Percentiles rank a stretch among this genome's conserved stretches.
Conservation (phyloP, 2,797 vertebrate species). For the Sitta carolinensis region DNA sequence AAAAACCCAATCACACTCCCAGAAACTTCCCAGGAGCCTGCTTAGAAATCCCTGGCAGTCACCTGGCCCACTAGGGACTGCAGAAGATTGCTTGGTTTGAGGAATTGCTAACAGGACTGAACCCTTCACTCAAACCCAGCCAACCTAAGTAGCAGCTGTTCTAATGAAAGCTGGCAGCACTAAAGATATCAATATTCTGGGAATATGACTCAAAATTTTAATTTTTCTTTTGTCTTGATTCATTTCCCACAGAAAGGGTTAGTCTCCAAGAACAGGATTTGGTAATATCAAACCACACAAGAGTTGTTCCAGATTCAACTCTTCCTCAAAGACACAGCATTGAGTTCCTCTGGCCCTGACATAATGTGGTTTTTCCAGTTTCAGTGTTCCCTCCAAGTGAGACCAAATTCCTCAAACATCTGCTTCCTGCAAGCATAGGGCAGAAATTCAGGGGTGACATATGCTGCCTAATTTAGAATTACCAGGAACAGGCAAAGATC, state of each 20-base stretch:
- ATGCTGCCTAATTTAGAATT: neutral
- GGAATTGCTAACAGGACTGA: neutral
- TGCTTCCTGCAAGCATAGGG: neutral
- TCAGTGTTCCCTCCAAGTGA: neutral
- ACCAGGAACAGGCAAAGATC: neutral
- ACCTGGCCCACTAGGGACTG: too few relatives aligned
- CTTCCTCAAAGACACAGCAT: neutral
- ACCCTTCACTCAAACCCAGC: neutral
- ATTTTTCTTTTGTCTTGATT: neutral
- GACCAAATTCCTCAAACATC: neutral
- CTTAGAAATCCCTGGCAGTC: too few relatives aligned
- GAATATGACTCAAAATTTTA: neutral
- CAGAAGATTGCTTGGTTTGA: neutral
- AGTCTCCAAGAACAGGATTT: neutral
- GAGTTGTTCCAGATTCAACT: neutral
- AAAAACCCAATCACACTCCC: accelerated
- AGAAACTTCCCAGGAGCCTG: neutral
- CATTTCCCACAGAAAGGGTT: neutral
- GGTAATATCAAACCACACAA: neutral
- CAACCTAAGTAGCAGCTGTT: neutral
- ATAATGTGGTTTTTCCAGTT: neutral
- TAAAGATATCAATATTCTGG: neutral
- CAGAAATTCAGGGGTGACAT: neutral
- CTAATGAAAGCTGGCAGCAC: neutral
- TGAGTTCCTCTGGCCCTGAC: neutral